Evolutionary conservation across 2,888 invertebrate species (phyloP).

Genomic region (Idaea straminata): DNA sequence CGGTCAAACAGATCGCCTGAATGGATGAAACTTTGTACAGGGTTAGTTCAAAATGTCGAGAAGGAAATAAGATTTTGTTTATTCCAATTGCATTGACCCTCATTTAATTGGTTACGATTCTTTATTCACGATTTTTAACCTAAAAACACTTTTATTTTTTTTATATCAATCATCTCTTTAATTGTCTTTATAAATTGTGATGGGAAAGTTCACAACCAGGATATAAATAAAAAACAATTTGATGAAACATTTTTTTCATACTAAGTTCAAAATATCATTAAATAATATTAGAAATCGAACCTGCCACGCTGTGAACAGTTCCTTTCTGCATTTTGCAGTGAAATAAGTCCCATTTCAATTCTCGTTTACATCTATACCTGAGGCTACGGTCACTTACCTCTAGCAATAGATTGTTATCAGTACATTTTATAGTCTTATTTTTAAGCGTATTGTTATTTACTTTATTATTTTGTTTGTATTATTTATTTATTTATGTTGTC

Average conservation of each 20-base stretch:
- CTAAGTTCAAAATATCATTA: neutral
- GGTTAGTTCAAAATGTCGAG: neutral
- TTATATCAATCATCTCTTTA: neutral
- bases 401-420: neutral
- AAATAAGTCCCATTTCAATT: too few species aligned
- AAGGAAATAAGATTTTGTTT: neutral
- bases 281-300: neutral
- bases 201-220: too few species aligned
- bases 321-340: neutral
- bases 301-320: neutral
- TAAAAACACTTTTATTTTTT: neutral
- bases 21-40: neutral
- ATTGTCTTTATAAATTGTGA: neutral
- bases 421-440: constrained; percentile 9
- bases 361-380: neutral
- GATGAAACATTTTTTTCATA: too few species aligned
- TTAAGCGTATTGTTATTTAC: constrained; percentile 13
- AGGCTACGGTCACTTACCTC: constrained; percentile 1
- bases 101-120: too few species aligned
- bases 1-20: neutral
- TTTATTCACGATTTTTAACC: neutral
- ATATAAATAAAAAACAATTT: too few species aligned
- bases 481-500: constrained; percentile 13
- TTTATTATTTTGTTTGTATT: constrained; percentile 13
- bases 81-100: too few species aligned